Percentiles rank a stretch among this genome's conserved stretches.
These are phyloP conservation scores for Spheniscus mendiculus DNA, from an alignment of 2,113 vertebrate species.

Conservation along the genomic window DNA sequence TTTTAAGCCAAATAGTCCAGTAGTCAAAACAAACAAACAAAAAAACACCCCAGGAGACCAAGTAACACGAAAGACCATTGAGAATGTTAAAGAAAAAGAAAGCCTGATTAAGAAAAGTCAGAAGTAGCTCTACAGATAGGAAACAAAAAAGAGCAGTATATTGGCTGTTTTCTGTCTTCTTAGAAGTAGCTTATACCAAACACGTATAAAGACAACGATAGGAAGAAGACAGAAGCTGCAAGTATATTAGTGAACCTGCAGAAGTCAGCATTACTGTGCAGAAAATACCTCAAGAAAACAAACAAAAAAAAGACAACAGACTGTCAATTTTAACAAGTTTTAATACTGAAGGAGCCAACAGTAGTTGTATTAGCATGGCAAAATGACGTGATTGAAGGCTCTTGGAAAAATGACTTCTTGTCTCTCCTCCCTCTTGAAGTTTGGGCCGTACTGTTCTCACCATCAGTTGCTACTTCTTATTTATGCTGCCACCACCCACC, in stretches of 20 bases:
- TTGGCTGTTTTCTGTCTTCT: not conserved
- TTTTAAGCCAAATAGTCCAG: not conserved
- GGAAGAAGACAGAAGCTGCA: not conserved
- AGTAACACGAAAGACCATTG: not conserved
- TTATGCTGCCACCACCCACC: not conserved
- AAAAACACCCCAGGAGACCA: not conserved
- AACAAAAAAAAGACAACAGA: not conserved
- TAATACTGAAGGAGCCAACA: not conserved
- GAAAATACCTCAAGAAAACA: not conserved
- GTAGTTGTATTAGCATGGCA: not conserved
- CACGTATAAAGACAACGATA: not conserved
- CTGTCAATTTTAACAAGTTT: not conserved
- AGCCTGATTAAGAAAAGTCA: not conserved
- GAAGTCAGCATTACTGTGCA: not conserved
- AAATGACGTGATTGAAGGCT: not conserved
- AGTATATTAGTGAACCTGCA: not conserved
- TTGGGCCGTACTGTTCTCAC: not conserved
- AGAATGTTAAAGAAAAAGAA: not conserved
- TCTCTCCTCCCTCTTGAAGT: not conserved
- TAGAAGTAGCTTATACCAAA: not conserved
- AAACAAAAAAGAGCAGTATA: not conserved
- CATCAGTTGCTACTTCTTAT: not conserved
- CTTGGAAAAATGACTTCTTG: not conserved
- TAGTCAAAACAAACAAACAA: not conserved
- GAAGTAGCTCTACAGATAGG: not conserved